Base-by-base conservation (phyloP, 2,113 vertebrate genomes). In the Tinamus guttatus region DNA sequence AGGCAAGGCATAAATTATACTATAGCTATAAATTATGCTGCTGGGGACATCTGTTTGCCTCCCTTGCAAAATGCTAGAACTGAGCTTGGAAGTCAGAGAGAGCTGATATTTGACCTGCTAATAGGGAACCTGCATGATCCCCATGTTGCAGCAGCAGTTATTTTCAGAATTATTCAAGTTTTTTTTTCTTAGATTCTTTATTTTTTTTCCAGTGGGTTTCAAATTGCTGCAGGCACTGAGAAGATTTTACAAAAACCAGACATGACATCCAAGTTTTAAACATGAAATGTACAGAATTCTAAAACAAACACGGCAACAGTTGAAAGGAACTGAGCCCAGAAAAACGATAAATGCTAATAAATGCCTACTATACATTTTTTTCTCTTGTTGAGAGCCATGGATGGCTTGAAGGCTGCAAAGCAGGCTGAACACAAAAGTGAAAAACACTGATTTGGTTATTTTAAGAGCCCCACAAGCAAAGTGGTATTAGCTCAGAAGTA, bases 301-400 rank as follows among this genome's bases (percentile, higher is more conserved):
- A 60, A 32, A 9, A 32, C 27, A n/a, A 45, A 41, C 32, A 60
- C 49, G 3, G 21, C 7, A 40, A 38, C 45, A 77, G 34, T 34
- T 51, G 59, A 77, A 77, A 11, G 45, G 38, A 62, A 43, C 45
- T 25, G 9, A 16, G 18, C 25, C n/a, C n/a, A n/a, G n/a, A 25
- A 74, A 40, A 47, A 62, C 38, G 19, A 22, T 34, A 47, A 40
- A 40, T 28, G n/a, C 12, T 41, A 88, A 67, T 49, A 49, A 49
- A 49, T 49, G 47, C 51, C 11, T 12, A 13, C 4, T 30, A 19
- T 0, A 0, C 0, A 1, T 7, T 7, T 20, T 2, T 43, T 9
- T 9, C 7, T 6, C 30, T 2, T 0, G 11, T 3, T 9, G 13
- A 30, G 47, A 63, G 6, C 32, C 2, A 24, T 8, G 1, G 7